These are phyloP conservation scores for Amblyornis subalaris DNA, from an alignment of 2,113 vertebrate species.

Conservation along the genomic window DNA sequence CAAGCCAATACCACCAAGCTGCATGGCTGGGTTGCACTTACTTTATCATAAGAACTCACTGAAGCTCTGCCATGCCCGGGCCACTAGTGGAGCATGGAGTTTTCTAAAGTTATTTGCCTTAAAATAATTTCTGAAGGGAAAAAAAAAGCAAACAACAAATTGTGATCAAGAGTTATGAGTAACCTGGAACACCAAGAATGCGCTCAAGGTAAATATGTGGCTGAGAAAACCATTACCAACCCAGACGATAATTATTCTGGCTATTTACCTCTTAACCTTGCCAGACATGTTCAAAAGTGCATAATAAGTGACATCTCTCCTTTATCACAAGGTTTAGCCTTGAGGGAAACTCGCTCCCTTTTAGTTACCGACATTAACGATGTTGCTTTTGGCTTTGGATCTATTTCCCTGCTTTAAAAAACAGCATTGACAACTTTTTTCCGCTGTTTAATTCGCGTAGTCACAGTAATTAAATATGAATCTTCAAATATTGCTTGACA, in stretches of 20 bases:
- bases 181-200: background rate
- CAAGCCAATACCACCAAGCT: rapidly evolving
- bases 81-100: background rate
- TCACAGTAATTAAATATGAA: constrained; percentile 46
- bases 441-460: constrained; percentile 12
- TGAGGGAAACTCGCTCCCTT: background rate
- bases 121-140: background rate
- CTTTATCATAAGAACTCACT: rapidly evolving
- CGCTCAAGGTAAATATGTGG: background rate
- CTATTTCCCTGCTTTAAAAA: constrained; percentile 20
- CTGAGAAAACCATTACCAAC: constrained; percentile 16
- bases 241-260: background rate
- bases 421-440: constrained; percentile 45
- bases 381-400: constrained; percentile 55
- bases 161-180: background rate
- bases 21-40: background rate
- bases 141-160: background rate
- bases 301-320: background rate
- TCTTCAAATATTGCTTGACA: constrained; percentile 51
- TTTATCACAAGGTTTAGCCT: constrained; percentile 44
- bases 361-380: background rate
- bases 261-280: constrained; percentile 27
- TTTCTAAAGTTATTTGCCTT: background rate
- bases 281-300: constrained; percentile 4
- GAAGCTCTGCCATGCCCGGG: background rate